Evolutionary conservation across 37 sponge, comb jelly and placozoan species (phyloP).

Genomic region (Chondrosia reniformis): DNA sequence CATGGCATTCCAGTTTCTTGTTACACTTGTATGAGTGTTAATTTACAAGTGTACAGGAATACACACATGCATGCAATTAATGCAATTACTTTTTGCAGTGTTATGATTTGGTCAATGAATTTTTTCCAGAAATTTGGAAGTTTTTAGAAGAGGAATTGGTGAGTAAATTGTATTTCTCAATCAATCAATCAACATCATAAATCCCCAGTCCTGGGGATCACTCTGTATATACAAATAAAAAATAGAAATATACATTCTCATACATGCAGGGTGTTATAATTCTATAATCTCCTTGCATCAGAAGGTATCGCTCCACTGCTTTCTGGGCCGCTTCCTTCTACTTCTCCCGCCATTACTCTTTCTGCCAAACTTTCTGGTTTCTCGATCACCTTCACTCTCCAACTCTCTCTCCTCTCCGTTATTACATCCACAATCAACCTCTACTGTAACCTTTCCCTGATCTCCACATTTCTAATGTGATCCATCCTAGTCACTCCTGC

Average conservation of each 20-base stretch:
- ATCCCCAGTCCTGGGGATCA: constrained; percentile 5
- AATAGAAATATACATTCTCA: background rate
- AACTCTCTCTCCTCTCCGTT: background rate
- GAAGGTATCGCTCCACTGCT: constrained; percentile 5
- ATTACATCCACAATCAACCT: background rate
- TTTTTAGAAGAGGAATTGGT: no score
- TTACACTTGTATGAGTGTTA: no score
- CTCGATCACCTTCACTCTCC: constrained; percentile 1
- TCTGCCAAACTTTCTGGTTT: background rate
- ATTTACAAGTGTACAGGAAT: no score
- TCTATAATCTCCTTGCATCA: background rate
- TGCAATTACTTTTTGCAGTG: no score
- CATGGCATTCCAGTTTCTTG: no score
- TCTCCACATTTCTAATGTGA: background rate
- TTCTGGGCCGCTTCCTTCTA: constrained; percentile 2
- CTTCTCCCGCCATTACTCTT: background rate
- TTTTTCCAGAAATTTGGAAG: no score
- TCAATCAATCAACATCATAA: background rate
- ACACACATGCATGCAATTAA: no score
- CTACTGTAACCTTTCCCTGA: background rate
- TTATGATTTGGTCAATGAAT: no score
- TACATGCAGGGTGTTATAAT: background rate
- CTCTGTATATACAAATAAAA: background rate
- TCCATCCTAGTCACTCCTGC: constrained; percentile 23
- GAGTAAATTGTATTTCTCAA: no score